These are phyloP conservation scores for Calyptommatus sinebrachiatus DNA, from an alignment of 2,113 vertebrate genomes.

Conservation along the genomic window DNA sequence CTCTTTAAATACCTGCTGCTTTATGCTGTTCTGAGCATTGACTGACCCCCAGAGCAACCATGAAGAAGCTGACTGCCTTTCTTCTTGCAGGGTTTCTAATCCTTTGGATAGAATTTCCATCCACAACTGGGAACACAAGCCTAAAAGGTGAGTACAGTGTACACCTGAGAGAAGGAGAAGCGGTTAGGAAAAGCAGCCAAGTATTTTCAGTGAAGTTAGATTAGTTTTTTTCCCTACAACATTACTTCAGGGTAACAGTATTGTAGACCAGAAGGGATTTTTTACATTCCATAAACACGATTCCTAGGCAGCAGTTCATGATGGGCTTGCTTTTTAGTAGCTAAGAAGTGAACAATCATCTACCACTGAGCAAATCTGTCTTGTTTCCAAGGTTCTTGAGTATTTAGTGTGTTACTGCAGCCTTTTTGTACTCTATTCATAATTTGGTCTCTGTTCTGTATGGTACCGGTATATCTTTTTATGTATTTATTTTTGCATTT, in stretches of 20 bases:
- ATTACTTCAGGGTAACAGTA: neutral
- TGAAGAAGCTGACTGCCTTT: slow-evolving; percentile 11
- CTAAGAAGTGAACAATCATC: no score
- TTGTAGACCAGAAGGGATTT: neutral
- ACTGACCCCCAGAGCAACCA: neutral
- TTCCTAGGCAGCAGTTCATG: neutral
- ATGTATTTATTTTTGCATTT: no score
- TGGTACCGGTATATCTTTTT: no score
- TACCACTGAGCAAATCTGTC: no score
- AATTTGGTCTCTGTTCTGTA: no score
- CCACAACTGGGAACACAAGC: neutral
- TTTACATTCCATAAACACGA: neutral
- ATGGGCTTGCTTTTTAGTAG: neutral
- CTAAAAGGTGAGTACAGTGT: neutral
- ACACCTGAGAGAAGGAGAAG: neutral
- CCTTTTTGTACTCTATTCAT: no score
- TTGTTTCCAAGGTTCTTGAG: no score
- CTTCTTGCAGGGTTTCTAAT: slow-evolving; percentile 14
- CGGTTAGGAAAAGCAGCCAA: neutral
- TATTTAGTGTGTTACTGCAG: no score
- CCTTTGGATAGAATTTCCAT: slow-evolving; percentile 16
- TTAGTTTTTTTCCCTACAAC: neutral
- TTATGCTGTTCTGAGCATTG: neutral
- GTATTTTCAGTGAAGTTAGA: neutral
- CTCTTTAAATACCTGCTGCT: slow-evolving; percentile 2